A percentile compares a stretch with the other conserved stretches of the same genome.
phyloP scores from a whole-genome alignment of 2,113 vertebrate species.

The Chloropsis hardwickii region DNA sequence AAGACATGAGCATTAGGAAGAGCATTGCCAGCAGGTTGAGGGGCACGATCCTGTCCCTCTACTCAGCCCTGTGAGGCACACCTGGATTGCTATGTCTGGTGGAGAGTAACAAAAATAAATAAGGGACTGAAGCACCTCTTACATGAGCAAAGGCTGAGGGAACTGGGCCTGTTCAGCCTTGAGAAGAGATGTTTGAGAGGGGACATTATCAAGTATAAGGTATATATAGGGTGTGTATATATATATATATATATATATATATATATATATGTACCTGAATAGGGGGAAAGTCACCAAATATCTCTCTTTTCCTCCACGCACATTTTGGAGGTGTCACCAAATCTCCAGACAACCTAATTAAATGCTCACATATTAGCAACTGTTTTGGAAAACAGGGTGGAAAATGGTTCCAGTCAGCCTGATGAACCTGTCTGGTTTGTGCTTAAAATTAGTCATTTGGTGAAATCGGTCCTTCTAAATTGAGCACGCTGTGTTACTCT shows the following conservation, averaged over 20 bases:
- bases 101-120: neutral
- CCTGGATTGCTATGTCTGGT: neutral
- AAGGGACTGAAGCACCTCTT: neutral
- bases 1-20: neutral
- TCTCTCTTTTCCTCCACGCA: neutral
- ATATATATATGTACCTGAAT: neutral
- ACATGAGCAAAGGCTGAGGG: rapidly evolving
- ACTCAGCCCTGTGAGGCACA: neutral
- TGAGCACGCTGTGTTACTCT: neutral
- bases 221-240: neutral
- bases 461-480: neutral
- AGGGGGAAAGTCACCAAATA: neutral
- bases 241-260: neutral
- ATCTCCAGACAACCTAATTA: neutral
- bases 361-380: neutral
- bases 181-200: neutral
- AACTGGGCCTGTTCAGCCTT: neutral
- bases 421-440: neutral
- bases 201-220: neutral
- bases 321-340: neutral
- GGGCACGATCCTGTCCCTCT: neutral
- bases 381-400: neutral
- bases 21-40: neutral
- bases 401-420: neutral
- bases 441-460: neutral